A percentile compares a stretch with the other conserved stretches of the same genome.
phyloP scores from a whole-genome alignment of 2,113 vertebrate genomes.

The Embiotoca jacksoni region DNA sequence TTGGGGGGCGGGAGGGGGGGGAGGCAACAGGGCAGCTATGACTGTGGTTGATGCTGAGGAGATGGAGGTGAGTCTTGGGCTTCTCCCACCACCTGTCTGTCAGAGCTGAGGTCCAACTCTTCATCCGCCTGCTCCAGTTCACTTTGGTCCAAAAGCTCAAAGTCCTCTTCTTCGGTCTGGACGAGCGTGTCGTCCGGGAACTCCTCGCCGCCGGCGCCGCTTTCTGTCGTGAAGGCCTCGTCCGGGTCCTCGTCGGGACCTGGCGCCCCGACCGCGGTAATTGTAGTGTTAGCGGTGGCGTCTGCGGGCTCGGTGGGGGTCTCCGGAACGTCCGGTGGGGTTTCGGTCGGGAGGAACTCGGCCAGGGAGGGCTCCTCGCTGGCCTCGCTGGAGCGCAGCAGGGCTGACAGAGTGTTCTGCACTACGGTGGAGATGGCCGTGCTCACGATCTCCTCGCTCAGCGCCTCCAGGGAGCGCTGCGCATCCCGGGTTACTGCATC shows the following conservation, averaged over 20 bases:
- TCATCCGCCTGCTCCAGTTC: conserved; percentile 94
- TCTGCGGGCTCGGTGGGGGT: conserved; percentile 64
- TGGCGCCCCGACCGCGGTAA: neutral
- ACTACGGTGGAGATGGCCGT: conserved; percentile 90
- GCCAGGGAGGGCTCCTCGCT: conserved; percentile 79
- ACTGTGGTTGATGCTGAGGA: conserved; percentile 70
- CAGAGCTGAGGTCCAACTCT: conserved; percentile 85
- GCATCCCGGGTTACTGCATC: conserved; percentile 23
- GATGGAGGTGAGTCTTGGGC: conserved; percentile 59
- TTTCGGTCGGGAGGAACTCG: conserved; percentile 81
- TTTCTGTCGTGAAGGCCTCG: conserved; percentile 17
- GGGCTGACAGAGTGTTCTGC: conserved; percentile 90
- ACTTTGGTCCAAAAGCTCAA: conserved; percentile 98
- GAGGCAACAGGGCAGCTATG: conserved; percentile 71
- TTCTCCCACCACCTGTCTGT: conserved; percentile 64
- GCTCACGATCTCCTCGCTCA: conserved; percentile 91
- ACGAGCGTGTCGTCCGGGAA: conserved; percentile 78
- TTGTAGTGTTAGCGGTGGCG: conserved; percentile 30
- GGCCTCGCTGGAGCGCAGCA: conserved; percentile 86
- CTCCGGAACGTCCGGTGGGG: conserved; percentile 76
- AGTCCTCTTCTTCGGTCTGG: conserved; percentile 89
- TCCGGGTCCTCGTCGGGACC: conserved; percentile 46
- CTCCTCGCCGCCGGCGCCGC: conserved; percentile 54
- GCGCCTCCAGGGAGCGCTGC: conserved; percentile 84
- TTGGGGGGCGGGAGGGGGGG: neutral